phyloP scores from a whole-genome alignment of 53 echinoderm and acorn worm species.

The Temnopleurus reevesii region DNA sequence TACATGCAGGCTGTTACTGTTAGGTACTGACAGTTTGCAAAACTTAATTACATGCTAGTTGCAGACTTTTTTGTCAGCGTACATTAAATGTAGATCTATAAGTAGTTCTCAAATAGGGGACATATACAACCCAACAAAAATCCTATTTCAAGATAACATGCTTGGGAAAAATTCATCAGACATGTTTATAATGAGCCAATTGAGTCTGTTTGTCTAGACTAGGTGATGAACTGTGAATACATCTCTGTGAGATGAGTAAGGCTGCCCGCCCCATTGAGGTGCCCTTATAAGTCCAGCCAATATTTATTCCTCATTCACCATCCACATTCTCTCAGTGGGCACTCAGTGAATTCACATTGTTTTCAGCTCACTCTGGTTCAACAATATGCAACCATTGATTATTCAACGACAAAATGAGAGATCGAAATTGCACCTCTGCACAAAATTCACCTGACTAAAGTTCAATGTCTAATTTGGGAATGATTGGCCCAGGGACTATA shows the following conservation, averaged over 20 bases:
- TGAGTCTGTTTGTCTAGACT: slow-evolving; percentile 12
- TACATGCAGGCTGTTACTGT: no score
- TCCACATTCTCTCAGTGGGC: slow-evolving; percentile 30
- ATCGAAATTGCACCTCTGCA: slow-evolving; percentile 1
- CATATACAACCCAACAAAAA: no score
- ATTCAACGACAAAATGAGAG: background rate
- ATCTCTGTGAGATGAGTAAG: slow-evolving; percentile 45
- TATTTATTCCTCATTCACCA: slow-evolving; percentile 34
- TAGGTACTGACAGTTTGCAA: no score
- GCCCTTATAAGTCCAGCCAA: slow-evolving; percentile 47
- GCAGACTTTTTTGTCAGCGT: no score
- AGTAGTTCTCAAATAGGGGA: no score
- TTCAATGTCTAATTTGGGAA: background rate
- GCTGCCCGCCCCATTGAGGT: background rate
- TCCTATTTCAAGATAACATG: no score
- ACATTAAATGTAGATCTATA: no score
- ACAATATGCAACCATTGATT: background rate
- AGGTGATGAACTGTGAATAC: slow-evolving; percentile 1
- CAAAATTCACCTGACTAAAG: background rate
- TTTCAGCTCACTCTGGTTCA: background rate
- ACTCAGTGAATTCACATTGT: background rate
- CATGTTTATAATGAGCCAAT: background rate
- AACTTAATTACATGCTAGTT: no score
- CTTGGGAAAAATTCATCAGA: no score
- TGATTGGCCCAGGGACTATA: no score